Conservation (phyloP, 2,888 invertebrate genomes). For the Autographa gamma region DNA sequence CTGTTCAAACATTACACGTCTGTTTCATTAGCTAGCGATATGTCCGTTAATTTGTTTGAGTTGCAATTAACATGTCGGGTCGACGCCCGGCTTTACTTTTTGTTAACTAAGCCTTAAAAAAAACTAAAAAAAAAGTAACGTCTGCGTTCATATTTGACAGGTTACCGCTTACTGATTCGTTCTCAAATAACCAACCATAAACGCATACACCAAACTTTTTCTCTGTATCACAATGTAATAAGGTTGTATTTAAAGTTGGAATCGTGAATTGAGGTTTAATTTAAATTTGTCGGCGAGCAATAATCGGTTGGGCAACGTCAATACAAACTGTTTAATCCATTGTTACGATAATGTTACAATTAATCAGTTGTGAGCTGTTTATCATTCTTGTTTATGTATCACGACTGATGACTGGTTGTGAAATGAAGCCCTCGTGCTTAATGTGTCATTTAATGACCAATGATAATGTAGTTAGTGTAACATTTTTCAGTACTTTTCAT, state of each 20-base stretch:
- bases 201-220: slow-evolving; percentile 48
- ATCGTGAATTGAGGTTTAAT: slow-evolving; percentile 44
- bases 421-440: slow-evolving; percentile 50
- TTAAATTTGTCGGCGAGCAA: slow-evolving; percentile 60
- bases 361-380: slow-evolving; percentile 65
- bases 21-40: slow-evolving; percentile 82
- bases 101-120: slow-evolving; percentile 66
- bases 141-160: slow-evolving; percentile 65
- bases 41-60: slow-evolving; percentile 84
- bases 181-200: slow-evolving; percentile 54
- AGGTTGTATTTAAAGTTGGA: slow-evolving; percentile 53
- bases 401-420: slow-evolving; percentile 58
- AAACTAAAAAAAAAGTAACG: slow-evolving; percentile 55
- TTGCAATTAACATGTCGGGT: slow-evolving; percentile 85
- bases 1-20: slow-evolving; percentile 31
- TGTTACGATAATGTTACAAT: slow-evolving; percentile 68
- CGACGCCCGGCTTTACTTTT: slow-evolving; percentile 73
- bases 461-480: background rate
- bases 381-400: slow-evolving; percentile 50
- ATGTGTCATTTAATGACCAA: slow-evolving; percentile 31
- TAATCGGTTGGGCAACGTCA: slow-evolving; percentile 67
- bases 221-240: slow-evolving; percentile 58
- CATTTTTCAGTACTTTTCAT: no score
- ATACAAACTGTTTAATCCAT: slow-evolving; percentile 66
- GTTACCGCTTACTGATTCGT: slow-evolving; percentile 63